Evolutionary conservation across 2,888 invertebrate genomes (phyloP).

Genomic region (Tipula confusa): DNA sequence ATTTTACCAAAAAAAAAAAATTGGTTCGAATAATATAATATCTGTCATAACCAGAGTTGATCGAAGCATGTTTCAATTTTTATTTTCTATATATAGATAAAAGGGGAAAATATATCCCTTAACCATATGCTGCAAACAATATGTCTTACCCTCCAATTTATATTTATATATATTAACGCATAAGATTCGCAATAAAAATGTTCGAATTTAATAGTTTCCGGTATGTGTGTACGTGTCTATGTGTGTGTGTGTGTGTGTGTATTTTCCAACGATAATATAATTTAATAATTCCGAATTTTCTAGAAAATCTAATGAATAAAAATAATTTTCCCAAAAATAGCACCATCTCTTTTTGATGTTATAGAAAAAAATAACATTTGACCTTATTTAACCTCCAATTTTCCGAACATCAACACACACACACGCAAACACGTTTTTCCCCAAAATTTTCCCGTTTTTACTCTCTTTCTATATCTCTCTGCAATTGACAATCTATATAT

Average conservation of each 20-base stretch:
- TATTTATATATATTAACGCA: not conserved
- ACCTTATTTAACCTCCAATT: conserved; percentile 9
- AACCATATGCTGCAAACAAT: not conserved
- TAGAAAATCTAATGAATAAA: not conserved
- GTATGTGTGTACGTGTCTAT: not conserved
- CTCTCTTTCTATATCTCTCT: not conserved
- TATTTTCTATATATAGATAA: not conserved
- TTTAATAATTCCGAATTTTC: not conserved
- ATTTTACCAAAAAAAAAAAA: not conserved
- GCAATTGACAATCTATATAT: not conserved
- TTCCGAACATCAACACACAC: not conserved
- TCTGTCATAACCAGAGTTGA: not conserved
- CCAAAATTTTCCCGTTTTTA: not conserved
- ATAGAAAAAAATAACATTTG: not conserved
- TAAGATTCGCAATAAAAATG: not conserved
- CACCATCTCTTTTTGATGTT: not conserved
- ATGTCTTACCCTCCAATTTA: conserved; percentile 1
- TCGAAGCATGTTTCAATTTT: not conserved
- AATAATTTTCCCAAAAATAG: not conserved
- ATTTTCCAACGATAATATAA: not conserved
- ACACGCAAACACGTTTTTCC: not conserved
- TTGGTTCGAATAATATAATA: not conserved
- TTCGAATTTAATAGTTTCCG: not conserved
- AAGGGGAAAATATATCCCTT: not conserved
- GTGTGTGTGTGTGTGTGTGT: not conserved